These are phyloP conservation scores for Dasysyrphus tricinctus DNA, from an alignment of 2,888 invertebrate species.

Conservation along the genomic window DNA sequence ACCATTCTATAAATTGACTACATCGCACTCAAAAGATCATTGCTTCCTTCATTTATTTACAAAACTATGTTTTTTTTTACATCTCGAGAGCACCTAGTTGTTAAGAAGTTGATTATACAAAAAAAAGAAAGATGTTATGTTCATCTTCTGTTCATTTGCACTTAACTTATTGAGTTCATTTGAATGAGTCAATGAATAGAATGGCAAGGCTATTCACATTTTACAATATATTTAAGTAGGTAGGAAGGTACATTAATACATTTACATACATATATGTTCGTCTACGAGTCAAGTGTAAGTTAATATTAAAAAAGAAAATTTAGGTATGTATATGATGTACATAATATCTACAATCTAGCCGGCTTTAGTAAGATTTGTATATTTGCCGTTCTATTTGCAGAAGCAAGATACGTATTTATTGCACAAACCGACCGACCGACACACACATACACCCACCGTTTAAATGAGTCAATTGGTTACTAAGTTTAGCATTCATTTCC, in stretches of 20 bases:
- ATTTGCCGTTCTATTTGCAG: conserved; percentile 32
- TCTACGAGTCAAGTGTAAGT: conserved; percentile 6
- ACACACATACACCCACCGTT: background rate
- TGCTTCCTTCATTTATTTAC: conserved; percentile 45
- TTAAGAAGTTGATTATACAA: background rate
- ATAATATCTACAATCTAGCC: background rate
- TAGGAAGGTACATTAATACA: background rate
- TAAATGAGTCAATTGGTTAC: conserved; percentile 38
- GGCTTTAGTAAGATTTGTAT: conserved; percentile 30
- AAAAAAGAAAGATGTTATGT: background rate
- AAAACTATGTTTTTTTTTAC: conserved; percentile 4
- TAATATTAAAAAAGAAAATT: background rate
- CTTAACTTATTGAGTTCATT: conserved; percentile 31
- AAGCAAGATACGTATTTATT: conserved; percentile 6
- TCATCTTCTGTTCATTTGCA: conserved; percentile 28
- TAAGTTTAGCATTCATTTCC: conserved; percentile 35
- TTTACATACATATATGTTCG: background rate
- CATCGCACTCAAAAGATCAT: conserved; percentile 55
- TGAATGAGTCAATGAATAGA: conserved; percentile 35
- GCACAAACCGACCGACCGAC: background rate
- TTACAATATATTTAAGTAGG: background rate
- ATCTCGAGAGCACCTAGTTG: conserved; percentile 16
- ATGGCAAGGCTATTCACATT: conserved; percentile 29
- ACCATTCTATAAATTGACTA: conserved; percentile 1
- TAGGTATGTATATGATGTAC: too few species aligned